These are phyloP conservation scores for Siniperca obscura DNA, from an alignment of 2,797 vertebrate species.

Conservation along the genomic window DNA sequence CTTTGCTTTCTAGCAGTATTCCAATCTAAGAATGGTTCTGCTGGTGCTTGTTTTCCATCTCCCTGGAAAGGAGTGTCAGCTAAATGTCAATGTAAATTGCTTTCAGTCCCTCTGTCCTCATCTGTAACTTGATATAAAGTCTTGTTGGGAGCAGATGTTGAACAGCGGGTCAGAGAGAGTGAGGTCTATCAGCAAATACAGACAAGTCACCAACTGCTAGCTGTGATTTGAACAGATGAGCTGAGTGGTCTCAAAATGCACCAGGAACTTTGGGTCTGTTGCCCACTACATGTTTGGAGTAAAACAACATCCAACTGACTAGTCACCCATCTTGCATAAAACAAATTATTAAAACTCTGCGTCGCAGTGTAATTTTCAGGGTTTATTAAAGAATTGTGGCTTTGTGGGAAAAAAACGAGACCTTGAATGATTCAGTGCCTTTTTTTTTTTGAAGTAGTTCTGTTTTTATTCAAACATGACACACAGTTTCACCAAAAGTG, in stretches of 20 bases:
- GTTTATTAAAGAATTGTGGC: not conserved
- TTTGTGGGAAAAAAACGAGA: not conserved
- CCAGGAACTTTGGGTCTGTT: not conserved
- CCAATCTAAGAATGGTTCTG: not conserved
- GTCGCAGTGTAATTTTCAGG: not conserved
- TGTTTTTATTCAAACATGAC: slow-evolving; percentile 1
- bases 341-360: not conserved
- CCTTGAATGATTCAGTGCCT: not conserved
- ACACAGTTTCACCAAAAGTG: not conserved
- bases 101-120: not conserved
- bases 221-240: not conserved
- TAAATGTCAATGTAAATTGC: slow-evolving; percentile 34
- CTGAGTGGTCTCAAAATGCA: not conserved
- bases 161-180: not conserved
- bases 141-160: not conserved
- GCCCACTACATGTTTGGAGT: not conserved
- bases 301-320: not conserved
- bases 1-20: not conserved
- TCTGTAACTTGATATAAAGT: slow-evolving; percentile 22
- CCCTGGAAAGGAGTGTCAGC: slow-evolving; percentile 2
- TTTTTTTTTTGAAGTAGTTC: not conserved
- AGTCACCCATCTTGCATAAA: not conserved
- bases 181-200: not conserved
- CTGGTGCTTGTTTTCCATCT: slow-evolving; percentile 14
- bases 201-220: not conserved